Base-by-base conservation (phyloP, 2,888 invertebrate species). In the Parasteatoda lunata region DNA sequence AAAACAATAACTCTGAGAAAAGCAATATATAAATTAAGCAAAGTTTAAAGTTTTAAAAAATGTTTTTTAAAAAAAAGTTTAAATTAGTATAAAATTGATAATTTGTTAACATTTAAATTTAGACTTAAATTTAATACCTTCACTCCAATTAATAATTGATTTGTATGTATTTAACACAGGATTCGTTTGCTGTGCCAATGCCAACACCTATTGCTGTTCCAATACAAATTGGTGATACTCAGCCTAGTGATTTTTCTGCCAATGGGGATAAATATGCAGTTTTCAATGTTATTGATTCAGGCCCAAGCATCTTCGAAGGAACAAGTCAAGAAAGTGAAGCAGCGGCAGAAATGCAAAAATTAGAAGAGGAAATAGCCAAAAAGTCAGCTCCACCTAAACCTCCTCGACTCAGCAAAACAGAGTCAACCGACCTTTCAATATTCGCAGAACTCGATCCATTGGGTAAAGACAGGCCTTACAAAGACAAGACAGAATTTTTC, bases 401-500 rank as follows among this genome's bases (percentile, higher is more conserved):
- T 11, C 86, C 89, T 47, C 65, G 87, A 15, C 13, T 52, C 6
- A 83, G 78, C 78, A 88, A 88, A 59, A 51, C 85, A 49, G 15
- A 52, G 3, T 79, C 88, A 5, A 72, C 83, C 5, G 84, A 88
- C 73, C 64, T 77, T 47, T 84, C 97, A 93, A 96, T 97, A 91
- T 97, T 97, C 94, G 97, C 96, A 90, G 97, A 97, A 92, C 93
- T 97, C 93, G 97, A 97, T 94, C 97, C 97, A 88, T 93, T 97
- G 92, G 97, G 97, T 92, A 95, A 96, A 92, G 96, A 95, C 93
- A 96, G 96, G 93, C 97, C 97, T 89, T 97, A 97, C 93, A 95
- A 97, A 91, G 97, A 97, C 94, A 97, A 97, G 93, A 97, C 97
- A 94, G 96, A 97, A 93, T 97, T 97, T 94, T 97, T 97, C 94